Conservation (phyloP, 2,888 invertebrate genomes). For the Argyresthia albistria region DNA sequence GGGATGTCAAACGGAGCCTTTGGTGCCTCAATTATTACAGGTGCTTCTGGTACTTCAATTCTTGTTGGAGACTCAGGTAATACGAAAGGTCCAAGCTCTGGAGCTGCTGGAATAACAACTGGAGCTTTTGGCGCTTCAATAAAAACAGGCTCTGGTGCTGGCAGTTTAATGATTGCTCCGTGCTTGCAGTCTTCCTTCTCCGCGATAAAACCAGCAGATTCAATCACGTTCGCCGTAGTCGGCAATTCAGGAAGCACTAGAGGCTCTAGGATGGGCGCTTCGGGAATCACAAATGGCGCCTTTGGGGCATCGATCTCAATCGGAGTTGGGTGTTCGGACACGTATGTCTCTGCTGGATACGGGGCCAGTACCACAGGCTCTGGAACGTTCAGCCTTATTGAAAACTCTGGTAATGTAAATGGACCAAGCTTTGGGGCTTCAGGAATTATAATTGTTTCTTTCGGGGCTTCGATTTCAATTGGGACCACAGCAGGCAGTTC, state of each 20-base stretch:
- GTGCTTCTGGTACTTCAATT: not conserved
- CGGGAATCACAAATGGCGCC: too few species aligned
- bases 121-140: not conserved
- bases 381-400: not conserved
- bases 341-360: not conserved
- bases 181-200: not conserved
- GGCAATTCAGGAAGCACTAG: not conserved
- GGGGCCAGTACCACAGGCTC: not conserved
- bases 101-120: not conserved
- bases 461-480: not conserved
- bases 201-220: not conserved
- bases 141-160: not conserved
- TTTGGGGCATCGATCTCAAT: not conserved
- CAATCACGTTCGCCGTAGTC: not conserved
- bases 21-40: not conserved
- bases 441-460: slow-evolving; percentile 7
- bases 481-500: not conserved
- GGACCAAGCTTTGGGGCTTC: slow-evolving; percentile 10
- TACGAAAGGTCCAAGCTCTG: not conserved
- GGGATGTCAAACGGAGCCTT: not conserved
- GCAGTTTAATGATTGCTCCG: not conserved
- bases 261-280: not conserved
- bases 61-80: not conserved
- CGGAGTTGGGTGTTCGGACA: too few species aligned
- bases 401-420: not conserved